phyloP scores from a whole-genome alignment of 2,797 vertebrate species.

The Oceanodroma leucorhoa region DNA sequence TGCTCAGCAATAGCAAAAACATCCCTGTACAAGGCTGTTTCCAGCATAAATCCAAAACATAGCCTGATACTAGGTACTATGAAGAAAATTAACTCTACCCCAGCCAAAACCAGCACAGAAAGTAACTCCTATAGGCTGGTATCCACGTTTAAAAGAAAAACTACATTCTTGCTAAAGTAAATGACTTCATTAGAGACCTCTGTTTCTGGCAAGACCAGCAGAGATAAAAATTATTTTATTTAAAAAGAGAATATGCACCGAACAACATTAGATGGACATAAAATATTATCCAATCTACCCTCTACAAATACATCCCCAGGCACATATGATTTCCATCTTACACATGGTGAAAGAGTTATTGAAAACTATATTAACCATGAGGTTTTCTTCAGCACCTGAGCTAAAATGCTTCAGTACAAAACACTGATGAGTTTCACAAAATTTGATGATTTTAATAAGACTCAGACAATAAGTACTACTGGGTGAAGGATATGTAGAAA shows the following conservation, averaged over 20 bases:
- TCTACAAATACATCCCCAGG: neutral
- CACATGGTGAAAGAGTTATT: neutral
- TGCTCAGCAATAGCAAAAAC: no score
- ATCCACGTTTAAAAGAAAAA: neutral
- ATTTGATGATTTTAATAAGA: neutral
- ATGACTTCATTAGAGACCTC: neutral
- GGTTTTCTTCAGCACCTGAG: neutral
- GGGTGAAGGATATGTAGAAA: neutral
- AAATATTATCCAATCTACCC: neutral
- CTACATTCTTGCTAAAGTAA: neutral
- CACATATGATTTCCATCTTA: neutral
- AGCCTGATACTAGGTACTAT: no score
- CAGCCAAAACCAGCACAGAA: neutral
- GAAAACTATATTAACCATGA: neutral
- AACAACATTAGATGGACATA: neutral
- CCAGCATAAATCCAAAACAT: no score
- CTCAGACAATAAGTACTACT: neutral
- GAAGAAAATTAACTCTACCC: no score
- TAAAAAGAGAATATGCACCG: neutral
- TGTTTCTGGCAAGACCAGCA: neutral
- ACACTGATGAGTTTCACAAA: neutral
- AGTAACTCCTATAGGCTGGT: neutral
- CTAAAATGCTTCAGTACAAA: neutral
- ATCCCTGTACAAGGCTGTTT: no score
- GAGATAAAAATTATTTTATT: neutral